phyloP scores from a whole-genome alignment of 2,888 invertebrate genomes.

The Sminthurinus aureus region DNA sequence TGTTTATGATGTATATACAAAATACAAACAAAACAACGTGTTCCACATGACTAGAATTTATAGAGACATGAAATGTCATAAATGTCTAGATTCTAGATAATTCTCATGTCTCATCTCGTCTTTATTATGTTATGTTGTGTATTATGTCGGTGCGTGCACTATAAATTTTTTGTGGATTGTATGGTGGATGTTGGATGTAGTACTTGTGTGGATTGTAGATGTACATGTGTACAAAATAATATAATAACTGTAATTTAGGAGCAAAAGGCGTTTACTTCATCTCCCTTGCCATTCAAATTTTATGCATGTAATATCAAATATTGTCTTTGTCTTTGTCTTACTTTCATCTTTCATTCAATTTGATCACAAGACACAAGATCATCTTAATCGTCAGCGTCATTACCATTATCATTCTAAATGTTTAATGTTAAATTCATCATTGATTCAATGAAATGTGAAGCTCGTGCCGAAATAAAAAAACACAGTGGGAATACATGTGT shows the following conservation, averaged over 20 bases:
- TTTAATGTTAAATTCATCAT: too few relatives aligned
- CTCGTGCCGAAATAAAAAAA: not conserved
- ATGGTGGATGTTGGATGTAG: too few relatives aligned
- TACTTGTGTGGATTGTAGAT: too few relatives aligned
- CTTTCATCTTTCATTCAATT: too few relatives aligned
- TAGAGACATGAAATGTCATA: not conserved
- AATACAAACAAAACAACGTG: not conserved
- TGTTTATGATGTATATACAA: not conserved
- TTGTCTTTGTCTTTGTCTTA: not conserved
- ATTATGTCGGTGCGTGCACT: not conserved
- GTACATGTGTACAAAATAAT: not conserved
- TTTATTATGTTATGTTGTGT: too few relatives aligned
- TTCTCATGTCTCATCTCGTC: too few relatives aligned
- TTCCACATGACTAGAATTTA: not conserved
- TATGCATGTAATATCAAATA: not conserved
- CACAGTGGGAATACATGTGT: not conserved
- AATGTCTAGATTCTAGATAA: not conserved
- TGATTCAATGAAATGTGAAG: not conserved
- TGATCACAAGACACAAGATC: not conserved
- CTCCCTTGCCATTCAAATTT: not conserved
- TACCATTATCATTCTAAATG: too few relatives aligned
- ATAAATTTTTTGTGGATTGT: not conserved
- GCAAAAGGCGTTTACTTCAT: not conserved
- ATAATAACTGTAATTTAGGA: not conserved
- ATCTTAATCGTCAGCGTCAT: too few relatives aligned